Conservation (phyloP, 1,140 invertebrate species). For the Bicyclus anynana region DNA sequence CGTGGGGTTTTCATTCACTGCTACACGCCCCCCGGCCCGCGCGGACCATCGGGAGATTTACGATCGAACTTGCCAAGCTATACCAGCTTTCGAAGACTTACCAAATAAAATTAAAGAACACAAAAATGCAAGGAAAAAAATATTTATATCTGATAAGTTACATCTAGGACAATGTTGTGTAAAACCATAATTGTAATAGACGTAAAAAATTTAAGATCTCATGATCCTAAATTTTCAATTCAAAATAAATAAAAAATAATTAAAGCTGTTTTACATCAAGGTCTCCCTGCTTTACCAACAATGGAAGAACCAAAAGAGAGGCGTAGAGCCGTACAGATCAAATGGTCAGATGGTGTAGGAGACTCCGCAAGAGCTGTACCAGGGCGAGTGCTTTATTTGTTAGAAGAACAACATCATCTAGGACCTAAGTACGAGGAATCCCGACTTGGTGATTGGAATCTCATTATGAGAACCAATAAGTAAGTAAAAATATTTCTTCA, state of each 20-base stretch:
- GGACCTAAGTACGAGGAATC: conserved; percentile 66
- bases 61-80: too few species aligned
- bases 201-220: too few species aligned
- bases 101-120: too few species aligned
- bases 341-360: conserved; percentile 65
- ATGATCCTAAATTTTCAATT: too few species aligned
- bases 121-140: too few species aligned
- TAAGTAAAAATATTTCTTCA: conserved; percentile 32
- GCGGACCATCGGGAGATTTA: too few species aligned
- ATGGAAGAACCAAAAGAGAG: conserved; percentile 61
- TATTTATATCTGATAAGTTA: too few species aligned
- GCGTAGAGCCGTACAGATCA: conserved; percentile 44
- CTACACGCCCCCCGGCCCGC: too few species aligned
- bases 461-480: conserved; percentile 64
- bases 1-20: too few species aligned
- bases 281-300: conserved; percentile 55
- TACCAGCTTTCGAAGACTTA: too few species aligned
- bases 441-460: conserved; percentile 60
- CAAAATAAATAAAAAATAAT: background rate
- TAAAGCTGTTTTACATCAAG: conserved; percentile 25
- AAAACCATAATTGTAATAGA: too few species aligned
- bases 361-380: conserved; percentile 61
- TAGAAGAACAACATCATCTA: conserved; percentile 65
- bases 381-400: conserved; percentile 49
- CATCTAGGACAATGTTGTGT: too few species aligned